Evolutionary conservation across 2,113 vertebrate species (phyloP).

Genomic region (Ciconia maguari): DNA sequence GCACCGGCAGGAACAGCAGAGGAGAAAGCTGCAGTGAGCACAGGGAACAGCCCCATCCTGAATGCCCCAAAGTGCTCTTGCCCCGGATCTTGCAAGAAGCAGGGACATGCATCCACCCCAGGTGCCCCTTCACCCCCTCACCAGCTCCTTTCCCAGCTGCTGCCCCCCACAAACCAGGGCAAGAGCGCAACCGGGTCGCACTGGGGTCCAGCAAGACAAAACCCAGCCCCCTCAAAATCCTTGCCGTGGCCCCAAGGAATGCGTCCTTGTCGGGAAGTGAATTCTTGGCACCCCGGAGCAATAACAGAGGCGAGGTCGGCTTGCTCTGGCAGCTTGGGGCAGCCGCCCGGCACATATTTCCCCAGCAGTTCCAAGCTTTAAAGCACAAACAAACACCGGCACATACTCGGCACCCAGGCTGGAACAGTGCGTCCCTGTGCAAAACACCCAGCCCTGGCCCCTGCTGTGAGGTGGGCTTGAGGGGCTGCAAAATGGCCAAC

Average conservation of each 20-base stretch:
- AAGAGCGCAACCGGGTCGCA: rapidly evolving
- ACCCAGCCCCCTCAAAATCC: background rate
- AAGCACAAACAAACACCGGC: background rate
- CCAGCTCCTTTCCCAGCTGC: background rate
- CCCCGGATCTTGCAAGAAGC: background rate
- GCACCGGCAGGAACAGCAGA: rapidly evolving
- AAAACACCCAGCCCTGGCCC: background rate
- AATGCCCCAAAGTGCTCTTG: background rate
- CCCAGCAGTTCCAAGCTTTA: background rate
- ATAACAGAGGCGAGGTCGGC: background rate
- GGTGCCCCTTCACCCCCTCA: background rate
- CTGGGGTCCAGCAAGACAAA: background rate
- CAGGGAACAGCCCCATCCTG: rapidly evolving
- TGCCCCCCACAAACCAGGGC: background rate
- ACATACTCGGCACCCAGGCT: background rate
- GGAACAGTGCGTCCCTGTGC: background rate
- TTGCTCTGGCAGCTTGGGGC: background rate
- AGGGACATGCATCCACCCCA: rapidly evolving
- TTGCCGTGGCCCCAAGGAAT: background rate
- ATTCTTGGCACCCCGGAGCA: background rate
- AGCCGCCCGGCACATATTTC: background rate
- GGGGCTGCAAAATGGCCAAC: rapidly evolving
- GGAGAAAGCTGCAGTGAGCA: background rate
- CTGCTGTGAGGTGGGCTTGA: background rate
- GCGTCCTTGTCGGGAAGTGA: background rate